These are phyloP conservation scores for Rhorus exstirpatorius DNA, from an alignment of 2,888 invertebrate genomes.

Conservation along the genomic window DNA sequence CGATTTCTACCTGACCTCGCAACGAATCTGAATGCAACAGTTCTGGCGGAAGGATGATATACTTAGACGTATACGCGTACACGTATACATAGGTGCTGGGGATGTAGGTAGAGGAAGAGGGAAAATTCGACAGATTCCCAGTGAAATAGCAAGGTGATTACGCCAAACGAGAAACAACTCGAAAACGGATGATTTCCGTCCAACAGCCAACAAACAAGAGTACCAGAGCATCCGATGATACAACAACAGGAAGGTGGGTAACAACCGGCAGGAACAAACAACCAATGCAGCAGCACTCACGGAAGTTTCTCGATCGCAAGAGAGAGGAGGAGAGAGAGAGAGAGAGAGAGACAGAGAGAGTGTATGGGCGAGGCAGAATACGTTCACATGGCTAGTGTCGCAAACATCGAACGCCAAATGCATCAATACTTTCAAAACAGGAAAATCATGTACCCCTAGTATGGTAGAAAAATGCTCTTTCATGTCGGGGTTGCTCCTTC, in stretches of 20 bases:
- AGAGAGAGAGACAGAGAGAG: neutral
- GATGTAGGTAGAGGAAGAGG: constrained; percentile 16
- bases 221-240: constrained; percentile 32
- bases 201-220: constrained; percentile 56
- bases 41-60: constrained; percentile 22
- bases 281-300: constrained; percentile 33
- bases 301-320: constrained; percentile 9
- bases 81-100: neutral
- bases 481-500: constrained; percentile 1
- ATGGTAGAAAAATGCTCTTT: neutral
- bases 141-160: constrained; percentile 64
- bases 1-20: constrained; percentile 59
- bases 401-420: constrained; percentile 30
- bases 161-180: constrained; percentile 52
- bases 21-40: constrained; percentile 50
- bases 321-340: neutral
- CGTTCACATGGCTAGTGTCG: neutral
- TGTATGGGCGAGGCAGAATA: neutral
- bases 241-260: constrained; percentile 48
- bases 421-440: constrained; percentile 27
- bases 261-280: constrained; percentile 50
- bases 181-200: constrained; percentile 50
- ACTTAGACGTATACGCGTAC: neutral
- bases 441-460: neutral
- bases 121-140: constrained; percentile 39